These are phyloP conservation scores for Aspidoscelis tigris DNA, from an alignment of 2,113 vertebrate genomes.

Conservation along the genomic window DNA sequence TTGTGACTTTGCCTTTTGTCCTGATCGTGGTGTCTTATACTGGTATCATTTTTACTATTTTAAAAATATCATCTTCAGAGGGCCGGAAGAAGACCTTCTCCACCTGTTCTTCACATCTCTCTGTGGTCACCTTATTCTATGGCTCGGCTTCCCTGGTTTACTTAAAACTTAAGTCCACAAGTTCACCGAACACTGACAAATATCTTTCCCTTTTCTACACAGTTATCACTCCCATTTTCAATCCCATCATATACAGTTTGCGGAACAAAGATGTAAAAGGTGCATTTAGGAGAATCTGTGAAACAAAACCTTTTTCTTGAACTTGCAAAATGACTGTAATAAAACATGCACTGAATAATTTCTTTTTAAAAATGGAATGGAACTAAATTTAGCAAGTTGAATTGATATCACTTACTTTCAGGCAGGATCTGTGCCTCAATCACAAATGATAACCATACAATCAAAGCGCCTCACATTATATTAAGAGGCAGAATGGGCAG, in stretches of 20 bases:
- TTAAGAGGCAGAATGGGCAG: too few species aligned
- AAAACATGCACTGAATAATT: too few species aligned
- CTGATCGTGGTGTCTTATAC: slow-evolving; percentile 23
- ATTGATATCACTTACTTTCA: too few species aligned
- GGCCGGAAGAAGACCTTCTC: slow-evolving; percentile 21
- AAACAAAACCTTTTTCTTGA: background rate
- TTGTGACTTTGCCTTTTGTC: slow-evolving; percentile 13
- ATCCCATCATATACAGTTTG: slow-evolving; percentile 62
- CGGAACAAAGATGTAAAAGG: slow-evolving; percentile 59
- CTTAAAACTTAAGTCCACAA: slow-evolving; percentile 19
- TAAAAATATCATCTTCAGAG: slow-evolving; percentile 6
- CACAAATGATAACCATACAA: too few species aligned
- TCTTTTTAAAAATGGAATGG: too few species aligned
- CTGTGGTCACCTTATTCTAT: slow-evolving; percentile 18
- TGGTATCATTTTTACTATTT: slow-evolving; percentile 4
- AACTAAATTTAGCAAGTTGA: too few species aligned
- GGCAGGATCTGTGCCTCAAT: too few species aligned
- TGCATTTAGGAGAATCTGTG: slow-evolving; percentile 45
- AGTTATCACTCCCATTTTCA: slow-evolving; percentile 58
- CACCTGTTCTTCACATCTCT: slow-evolving; percentile 27
- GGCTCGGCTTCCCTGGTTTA: slow-evolving; percentile 10
- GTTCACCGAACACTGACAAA: slow-evolving; percentile 42
- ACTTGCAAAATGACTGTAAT: too few species aligned
- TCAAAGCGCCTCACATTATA: too few species aligned
- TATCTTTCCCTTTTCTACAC: slow-evolving; percentile 65